Conservation (phyloP, 2,113 vertebrate genomes). For the human region DNA sequence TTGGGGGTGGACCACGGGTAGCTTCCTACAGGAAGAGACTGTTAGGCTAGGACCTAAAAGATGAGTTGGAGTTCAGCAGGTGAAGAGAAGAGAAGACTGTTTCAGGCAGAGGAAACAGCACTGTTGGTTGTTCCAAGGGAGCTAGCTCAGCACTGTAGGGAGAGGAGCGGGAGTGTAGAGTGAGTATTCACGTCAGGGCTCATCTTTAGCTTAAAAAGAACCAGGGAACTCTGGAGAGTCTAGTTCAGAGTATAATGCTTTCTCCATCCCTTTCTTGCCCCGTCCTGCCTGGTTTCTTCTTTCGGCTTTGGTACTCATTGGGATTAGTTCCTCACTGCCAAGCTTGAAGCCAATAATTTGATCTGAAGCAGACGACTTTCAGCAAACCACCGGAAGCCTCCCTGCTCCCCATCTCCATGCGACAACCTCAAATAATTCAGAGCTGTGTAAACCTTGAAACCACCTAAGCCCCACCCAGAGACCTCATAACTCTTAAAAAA, state of each 20-base stretch:
- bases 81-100: background rate
- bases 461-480: conserved; percentile 22
- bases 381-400: background rate
- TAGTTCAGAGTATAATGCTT: background rate
- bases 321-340: conserved; percentile 5
- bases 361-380: conserved; percentile 60
- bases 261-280: background rate
- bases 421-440: conserved; percentile 52
- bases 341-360: conserved; percentile 39
- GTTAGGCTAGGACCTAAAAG: background rate
- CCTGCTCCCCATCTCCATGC: background rate
- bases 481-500: conserved; percentile 54
- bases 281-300: background rate
- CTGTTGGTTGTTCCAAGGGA: background rate
- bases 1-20: background rate
- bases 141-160: background rate
- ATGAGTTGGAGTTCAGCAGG: background rate
- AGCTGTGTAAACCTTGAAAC: conserved; percentile 37
- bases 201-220: conserved; percentile 21
- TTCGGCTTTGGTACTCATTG: background rate
- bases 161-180: background rate
- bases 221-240: background rate
- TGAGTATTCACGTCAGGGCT: background rate
- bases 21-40: background rate
- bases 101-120: background rate